A percentile compares a stretch with the other conserved stretches of the same genome.
phyloP scores from a whole-genome alignment of 2,888 invertebrate genomes.

The Calameuta idolon region DNA sequence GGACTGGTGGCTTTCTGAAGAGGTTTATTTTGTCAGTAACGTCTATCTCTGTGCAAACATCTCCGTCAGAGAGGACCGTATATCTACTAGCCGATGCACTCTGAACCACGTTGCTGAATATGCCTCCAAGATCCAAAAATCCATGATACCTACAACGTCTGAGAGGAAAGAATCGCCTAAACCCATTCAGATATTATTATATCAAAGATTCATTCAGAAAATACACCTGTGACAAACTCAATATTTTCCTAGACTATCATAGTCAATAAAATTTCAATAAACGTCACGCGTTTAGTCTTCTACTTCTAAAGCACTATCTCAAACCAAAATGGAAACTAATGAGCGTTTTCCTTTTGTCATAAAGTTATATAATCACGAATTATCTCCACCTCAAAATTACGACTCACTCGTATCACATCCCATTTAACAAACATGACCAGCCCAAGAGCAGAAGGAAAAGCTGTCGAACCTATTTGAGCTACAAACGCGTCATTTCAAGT shows the following conservation, averaged over 20 bases:
- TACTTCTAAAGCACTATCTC: background rate
- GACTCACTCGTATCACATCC: background rate
- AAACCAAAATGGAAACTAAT: background rate
- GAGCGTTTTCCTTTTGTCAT: background rate
- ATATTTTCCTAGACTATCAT: background rate
- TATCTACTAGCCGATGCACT: background rate
- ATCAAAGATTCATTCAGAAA: background rate
- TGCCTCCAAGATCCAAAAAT: background rate
- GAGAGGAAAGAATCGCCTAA: background rate
- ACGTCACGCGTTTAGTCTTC: background rate
- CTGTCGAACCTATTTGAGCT: background rate
- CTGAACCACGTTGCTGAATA: background rate
- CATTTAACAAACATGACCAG: background rate
- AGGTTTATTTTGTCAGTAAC: constrained; percentile 62
- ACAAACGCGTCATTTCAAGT: background rate
- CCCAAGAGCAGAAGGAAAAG: background rate
- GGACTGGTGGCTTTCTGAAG: constrained; percentile 54
- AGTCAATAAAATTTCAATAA: background rate
- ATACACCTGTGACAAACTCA: background rate
- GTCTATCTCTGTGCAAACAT: constrained; percentile 54
- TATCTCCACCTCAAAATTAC: background rate
- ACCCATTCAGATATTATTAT: background rate
- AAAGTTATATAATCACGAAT: background rate
- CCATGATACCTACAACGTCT: background rate
- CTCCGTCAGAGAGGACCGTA: constrained; percentile 43